A percentile compares a stretch with the other conserved stretches of the same genome.
These are phyloP conservation scores for Diplolepis rosae DNA, from an alignment of 2,888 invertebrate genomes.

Conservation along the genomic window DNA sequence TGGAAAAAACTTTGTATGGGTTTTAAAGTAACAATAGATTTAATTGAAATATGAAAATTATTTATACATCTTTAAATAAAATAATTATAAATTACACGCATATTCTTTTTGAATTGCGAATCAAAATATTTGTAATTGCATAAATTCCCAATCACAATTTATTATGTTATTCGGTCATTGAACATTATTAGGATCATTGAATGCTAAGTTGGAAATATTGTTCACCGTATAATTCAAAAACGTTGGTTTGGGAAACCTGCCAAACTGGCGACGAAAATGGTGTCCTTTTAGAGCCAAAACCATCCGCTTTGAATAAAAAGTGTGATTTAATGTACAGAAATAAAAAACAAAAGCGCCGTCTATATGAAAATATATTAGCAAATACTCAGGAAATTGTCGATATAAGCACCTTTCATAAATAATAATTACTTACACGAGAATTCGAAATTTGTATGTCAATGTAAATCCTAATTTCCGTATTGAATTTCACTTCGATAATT, in stretches of 20 bases:
- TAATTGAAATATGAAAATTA: too few relatives aligned
- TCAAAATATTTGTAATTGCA: too few relatives aligned
- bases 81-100: too few relatives aligned
- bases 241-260: conserved; percentile 11
- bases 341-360: background rate
- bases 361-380: background rate
- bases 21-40: too few relatives aligned
- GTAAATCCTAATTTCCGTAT: background rate
- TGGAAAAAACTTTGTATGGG: too few relatives aligned
- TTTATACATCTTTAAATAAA: too few relatives aligned
- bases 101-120: too few relatives aligned
- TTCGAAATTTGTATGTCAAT: background rate
- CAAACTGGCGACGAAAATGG: background rate
- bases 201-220: background rate
- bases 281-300: background rate
- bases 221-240: conserved; percentile 16
- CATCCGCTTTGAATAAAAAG: conserved; percentile 1
- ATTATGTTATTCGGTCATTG: background rate
- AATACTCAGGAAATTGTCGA: background rate
- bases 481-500: background rate
- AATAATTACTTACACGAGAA: background rate
- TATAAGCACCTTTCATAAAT: background rate
- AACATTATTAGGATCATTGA: background rate
- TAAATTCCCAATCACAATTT: too few relatives aligned
- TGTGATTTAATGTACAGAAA: background rate